Base-by-base conservation (phyloP, 1,140 invertebrate species). In the Plodia interpunctella region DNA sequence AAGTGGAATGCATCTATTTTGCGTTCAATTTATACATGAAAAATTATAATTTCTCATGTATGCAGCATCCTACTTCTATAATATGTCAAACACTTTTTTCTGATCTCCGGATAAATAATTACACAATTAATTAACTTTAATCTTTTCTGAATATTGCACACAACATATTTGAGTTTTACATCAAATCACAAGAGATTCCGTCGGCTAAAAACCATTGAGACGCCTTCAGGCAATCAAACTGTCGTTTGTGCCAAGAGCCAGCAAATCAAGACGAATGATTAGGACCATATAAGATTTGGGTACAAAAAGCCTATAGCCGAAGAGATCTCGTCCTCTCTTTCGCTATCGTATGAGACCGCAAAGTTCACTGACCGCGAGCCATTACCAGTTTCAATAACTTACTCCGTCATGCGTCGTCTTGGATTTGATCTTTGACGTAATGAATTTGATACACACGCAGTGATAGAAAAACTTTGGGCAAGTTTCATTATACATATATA, bases 251-350 rank as follows among this genome's bases (percentile, higher is more conserved):
- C 6, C 30, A 6, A 44, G 35, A 11, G 13, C 13, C 38, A 44
- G 13, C 38, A 44, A 15, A 44, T 44, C 9, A 44, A 44, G 38
- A 44, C n/a, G 38, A 6, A 15, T 44, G 38, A 6, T 44, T 0
- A 5, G 10, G 2, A 44, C 38, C 13, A 44, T 17, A 44, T 17
- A 44, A 44, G 38, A 44, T 44, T 44, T 17, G 38, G 38, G 38
- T 44, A 44, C 30, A 44, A 44, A 44, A 44, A 44, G 38, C 38
- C 38, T 44, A 44, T n/a, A 35, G 38, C n/a, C 38, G n/a, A 44
- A 44, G 5, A 15, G 8, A 32, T 44, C 38, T 44, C 38, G 38
- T 44, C 38, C 38, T 44, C 38, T 44, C 38, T 44, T 44, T 44
- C 38, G 15, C 38, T 44, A 44, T 44, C 13, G 38, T 44, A 44